Base-by-base conservation (phyloP, 2,113 vertebrate species). In the Toxotes jaculatrix region DNA sequence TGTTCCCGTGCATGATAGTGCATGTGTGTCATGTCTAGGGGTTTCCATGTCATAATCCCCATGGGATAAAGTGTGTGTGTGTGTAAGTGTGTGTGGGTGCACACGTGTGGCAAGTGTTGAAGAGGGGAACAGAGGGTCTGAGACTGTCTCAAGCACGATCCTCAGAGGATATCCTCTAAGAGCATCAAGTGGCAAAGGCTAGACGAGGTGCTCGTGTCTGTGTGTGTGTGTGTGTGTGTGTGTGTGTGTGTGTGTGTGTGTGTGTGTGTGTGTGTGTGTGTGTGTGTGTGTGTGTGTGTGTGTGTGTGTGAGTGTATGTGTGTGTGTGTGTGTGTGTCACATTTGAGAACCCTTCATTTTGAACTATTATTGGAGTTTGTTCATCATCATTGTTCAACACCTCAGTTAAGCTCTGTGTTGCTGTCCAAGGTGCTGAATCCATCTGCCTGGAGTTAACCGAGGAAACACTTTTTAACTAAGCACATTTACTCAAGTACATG, bases 41-140 rank as follows among this genome's bases (percentile, higher is more conserved):
- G 78, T 86, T 87, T 83, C 53, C 74, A 83, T 88, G 81, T 87
- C 82, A 56, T 89, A 88, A 90, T 91, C 86, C 88, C 63, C 70
- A 73, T 56, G 61, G 85, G 82, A 81, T 87, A 60, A 88, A 79
- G 38, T 76, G 4, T 80, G 72, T 43, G 49, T 34, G 62, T 10
- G 36, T 12, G 43, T 27, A 16, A 64, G 79, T 59, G 32, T 74
- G 55, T 42, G 43, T 34, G 59, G 3, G 42, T 19, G 45, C 17
- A 32, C 31, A 45, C 4, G 17, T 70, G 75, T 59, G 8, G 1
- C 0, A 2, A 59, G 7, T 27, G 27, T 1, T 27, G 27, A 27
- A 27, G 57, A 68, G 51, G 32, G 67, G 47, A 23, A 51, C 55
- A 68, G 68, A 88, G 79, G 68, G 85, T 81, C 53, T 66, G 66